Evolutionary conservation across 2,797 vertebrate species (phyloP), one percentile per base, ranked within the genome.

Genomic region (Rhincodon typus): DNA sequence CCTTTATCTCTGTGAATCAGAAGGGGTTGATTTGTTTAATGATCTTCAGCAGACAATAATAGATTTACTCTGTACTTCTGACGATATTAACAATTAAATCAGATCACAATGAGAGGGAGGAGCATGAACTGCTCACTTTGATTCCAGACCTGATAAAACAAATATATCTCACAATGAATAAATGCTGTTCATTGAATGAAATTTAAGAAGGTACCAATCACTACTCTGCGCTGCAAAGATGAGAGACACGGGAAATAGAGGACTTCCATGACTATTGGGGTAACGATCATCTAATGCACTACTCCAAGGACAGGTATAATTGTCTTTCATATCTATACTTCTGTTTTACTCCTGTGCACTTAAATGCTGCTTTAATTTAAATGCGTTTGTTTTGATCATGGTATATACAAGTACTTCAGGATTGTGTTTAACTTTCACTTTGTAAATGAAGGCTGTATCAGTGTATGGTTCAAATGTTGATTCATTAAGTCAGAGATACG

Each of bases 1-100:
- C 96, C 96, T 97, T 97, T 97, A 97, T 97, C 97, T 97, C 96
- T 96, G 96, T 96, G 96, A 96, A 96, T 96, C 96, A 96, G 96
- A 96, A 96, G 96, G 96, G 96, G 96, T 96, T 96, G 57, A 69
- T 13, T 96, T 96, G 96, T 6, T 97, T 96, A 96, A 96, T 96
- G 96, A 96, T 96, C 96, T 96, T 96, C 96, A 95, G 96, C 96
- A 97, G 96, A 96, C 96, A 96, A 96, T 95, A 96, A 95, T 69
- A 95, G 96, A 96, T 96, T 97, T 97, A 96, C 96, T 94, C 96
- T 97, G 96, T 97, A 90, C 97, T 97, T 97, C 97, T 96, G 96
- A 96, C 96, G 86, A 97, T 95, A 95, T 96, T 96, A 96, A 96
- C 96, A 96, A 96, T 96, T 96, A 96, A 96, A 97, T 74, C 0